Evolutionary conservation across 2,888 invertebrate species (phyloP).

Genomic region (Ophioninae sp.): DNA sequence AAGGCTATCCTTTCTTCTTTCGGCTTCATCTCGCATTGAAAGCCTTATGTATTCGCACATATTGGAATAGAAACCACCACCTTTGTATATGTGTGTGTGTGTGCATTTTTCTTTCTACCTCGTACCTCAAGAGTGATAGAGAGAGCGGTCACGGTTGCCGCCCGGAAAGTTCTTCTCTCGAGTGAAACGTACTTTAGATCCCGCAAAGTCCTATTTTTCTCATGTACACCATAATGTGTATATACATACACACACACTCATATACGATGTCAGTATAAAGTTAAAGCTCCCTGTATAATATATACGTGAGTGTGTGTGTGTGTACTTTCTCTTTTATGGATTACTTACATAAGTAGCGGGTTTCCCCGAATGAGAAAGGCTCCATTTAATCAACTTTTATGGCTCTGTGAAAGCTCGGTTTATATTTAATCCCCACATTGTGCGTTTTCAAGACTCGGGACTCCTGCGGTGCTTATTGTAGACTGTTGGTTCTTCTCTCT

Average conservation of each 20-base stretch:
- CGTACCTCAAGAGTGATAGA: conserved; percentile 5
- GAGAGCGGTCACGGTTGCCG: conserved; percentile 24
- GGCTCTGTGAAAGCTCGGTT: conserved; percentile 62
- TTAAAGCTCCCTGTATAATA: conserved; percentile 3
- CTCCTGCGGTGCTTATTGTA: conserved; percentile 47
- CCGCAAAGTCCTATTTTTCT: conserved; percentile 24
- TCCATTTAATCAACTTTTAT: conserved; percentile 68
- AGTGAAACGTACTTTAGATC: conserved; percentile 26
- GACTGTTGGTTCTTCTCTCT: conserved; percentile 23
- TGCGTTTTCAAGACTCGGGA: conserved; percentile 51
- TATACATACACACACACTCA: conserved; percentile 17
- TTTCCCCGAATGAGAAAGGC: conserved; percentile 61
- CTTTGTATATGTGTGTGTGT: conserved; percentile 11
- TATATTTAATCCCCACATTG: conserved; percentile 66
- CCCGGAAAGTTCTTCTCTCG: conserved; percentile 34
- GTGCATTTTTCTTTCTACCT: not conserved
- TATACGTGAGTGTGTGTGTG: not conserved
- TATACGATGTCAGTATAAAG: conserved; percentile 7
- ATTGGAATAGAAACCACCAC: conserved; percentile 55
- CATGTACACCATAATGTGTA: not conserved
- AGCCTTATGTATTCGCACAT: conserved; percentile 57
- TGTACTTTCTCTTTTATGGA: conserved; percentile 57
- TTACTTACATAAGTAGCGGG: conserved; percentile 63
- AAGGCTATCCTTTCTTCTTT: conserved; percentile 22
- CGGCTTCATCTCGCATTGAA: conserved; percentile 36